These are phyloP conservation scores for Volucella zonaria DNA, from an alignment of 2,888 invertebrate genomes.

Conservation along the genomic window DNA sequence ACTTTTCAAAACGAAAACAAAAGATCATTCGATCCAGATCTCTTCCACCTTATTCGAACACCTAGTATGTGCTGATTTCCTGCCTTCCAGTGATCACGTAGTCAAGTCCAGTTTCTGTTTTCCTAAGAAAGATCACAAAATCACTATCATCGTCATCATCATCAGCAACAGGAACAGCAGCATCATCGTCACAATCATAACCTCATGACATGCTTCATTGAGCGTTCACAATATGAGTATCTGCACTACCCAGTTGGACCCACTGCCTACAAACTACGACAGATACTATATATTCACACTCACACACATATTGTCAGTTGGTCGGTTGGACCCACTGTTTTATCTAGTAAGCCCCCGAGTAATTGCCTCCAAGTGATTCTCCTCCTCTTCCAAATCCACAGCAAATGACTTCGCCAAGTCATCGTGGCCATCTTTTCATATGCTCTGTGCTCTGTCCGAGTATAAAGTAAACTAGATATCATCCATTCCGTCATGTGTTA, in stretches of 20 bases:
- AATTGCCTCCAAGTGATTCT: slow-evolving; percentile 36
- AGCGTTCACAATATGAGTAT: slow-evolving; percentile 38
- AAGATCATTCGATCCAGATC: slow-evolving; percentile 48
- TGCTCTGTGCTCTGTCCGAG: background rate
- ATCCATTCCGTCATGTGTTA: slow-evolving; percentile 58
- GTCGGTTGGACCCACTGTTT: background rate
- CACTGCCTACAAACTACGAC: slow-evolving; percentile 28
- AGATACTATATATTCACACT: background rate
- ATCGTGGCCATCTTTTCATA: slow-evolving; percentile 41
- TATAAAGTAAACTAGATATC: slow-evolving; percentile 53
- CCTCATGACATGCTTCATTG: slow-evolving; percentile 70
- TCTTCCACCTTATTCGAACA: background rate
- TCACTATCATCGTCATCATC: slow-evolving; percentile 33
- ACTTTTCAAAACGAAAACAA: slow-evolving; percentile 27
- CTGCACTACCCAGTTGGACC: background rate
- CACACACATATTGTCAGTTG: background rate
- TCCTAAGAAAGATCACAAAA: slow-evolving; percentile 39
- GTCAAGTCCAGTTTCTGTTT: slow-evolving; percentile 62
- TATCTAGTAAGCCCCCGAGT: slow-evolving; percentile 23
- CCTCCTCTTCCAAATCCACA: slow-evolving; percentile 25
- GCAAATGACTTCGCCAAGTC: slow-evolving; percentile 57
- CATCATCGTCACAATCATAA: slow-evolving; percentile 61
- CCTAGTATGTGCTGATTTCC: slow-evolving; percentile 35
- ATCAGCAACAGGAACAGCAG: too few species aligned
- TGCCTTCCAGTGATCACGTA: slow-evolving; percentile 59